Evolutionary conservation across 2,888 invertebrate genomes (phyloP).

Genomic region (Octodonta nipae): DNA sequence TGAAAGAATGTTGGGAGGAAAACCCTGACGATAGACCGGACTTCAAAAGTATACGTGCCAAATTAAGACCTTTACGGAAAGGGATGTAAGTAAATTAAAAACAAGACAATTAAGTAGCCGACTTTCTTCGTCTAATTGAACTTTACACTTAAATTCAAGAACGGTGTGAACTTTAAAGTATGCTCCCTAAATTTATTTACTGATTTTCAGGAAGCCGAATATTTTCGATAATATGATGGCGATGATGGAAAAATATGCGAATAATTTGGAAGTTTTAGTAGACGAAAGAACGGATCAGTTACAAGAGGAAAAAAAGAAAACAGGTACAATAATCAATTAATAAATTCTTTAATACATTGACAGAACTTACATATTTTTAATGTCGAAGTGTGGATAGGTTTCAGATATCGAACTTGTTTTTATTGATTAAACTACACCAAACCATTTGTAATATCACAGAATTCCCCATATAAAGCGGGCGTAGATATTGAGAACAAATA

Average conservation of each 20-base stretch:
- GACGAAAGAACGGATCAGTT: conserved; percentile 88
- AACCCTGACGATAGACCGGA: conserved; percentile 68
- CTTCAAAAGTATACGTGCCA: conserved; percentile 66
- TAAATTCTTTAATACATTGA: background rate
- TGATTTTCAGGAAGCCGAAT: conserved; percentile 63
- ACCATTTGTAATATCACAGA: no score
- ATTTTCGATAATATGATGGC: conserved; percentile 97
- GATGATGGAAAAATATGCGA: conserved; percentile 95
- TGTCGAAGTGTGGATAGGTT: no score
- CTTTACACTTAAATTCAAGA: background rate
- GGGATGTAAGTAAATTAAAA: conserved; percentile 84
- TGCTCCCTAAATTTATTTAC: conserved; percentile 1
- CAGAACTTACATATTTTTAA: no score
- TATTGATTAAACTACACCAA: no score
- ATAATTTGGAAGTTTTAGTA: conserved; percentile 83
- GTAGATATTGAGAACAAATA: no score
- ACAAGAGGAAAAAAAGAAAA: conserved; percentile 92
- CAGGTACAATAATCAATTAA: conserved; percentile 47
- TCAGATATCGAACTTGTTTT: no score
- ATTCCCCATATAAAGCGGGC: no score
- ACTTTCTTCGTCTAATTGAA: no score
- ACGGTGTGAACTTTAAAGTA: no score
- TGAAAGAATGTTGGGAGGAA: conserved; percentile 81
- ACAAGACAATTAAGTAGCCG: background rate
- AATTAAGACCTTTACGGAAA: conserved; percentile 67